Base-by-base conservation (phyloP, 2,888 invertebrate species). In the Tyria jacobaeae region DNA sequence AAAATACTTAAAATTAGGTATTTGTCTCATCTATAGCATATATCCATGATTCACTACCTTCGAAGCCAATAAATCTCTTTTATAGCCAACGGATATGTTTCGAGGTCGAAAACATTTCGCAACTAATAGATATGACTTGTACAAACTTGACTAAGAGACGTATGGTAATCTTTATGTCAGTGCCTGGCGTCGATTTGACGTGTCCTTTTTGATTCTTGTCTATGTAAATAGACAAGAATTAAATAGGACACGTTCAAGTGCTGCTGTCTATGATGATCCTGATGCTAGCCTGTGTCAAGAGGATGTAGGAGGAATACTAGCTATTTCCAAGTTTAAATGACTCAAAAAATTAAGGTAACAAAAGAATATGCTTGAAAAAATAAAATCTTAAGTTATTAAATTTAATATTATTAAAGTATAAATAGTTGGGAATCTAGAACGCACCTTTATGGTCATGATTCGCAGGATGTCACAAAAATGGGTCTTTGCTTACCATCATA, bases 71-170 rank as follows among this genome's bases (percentile, higher is more conserved):
- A 61, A 54, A 65, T 65, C 21, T 48, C 63, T 37, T 62, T 65
- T 59, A 64, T 62, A 59, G 41, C 54, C 17, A 35, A 24, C 37
- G 54, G 57, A 65, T 64, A 57, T 64, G 54, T 60, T 64, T 53
- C 21, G 61, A 48, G 17, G 52, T 51, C 57, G 17, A 61, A 70
- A 68, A 60, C 63, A 56, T 68, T 68, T 68, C 51, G 61, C 60
- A 61, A 78, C 31, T 41, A 66, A 71, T 62, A 61, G 54, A 70
- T 72, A 67, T 68, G 60, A 70, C 58, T 68, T 69, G 56, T 67
- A 61, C 66, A 71, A 71, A 73, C 59, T 48, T 9, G 14, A 68
- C 31, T 69, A 64, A 66, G 12, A 21, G 21, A 44, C 12, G 3
- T 35, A 35, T 31, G 35, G 35, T 44, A 31, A 31, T 31, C 27